Evolutionary conservation across 2,797 vertebrate species (phyloP).

Genomic region (Pelochelys cantorii): DNA sequence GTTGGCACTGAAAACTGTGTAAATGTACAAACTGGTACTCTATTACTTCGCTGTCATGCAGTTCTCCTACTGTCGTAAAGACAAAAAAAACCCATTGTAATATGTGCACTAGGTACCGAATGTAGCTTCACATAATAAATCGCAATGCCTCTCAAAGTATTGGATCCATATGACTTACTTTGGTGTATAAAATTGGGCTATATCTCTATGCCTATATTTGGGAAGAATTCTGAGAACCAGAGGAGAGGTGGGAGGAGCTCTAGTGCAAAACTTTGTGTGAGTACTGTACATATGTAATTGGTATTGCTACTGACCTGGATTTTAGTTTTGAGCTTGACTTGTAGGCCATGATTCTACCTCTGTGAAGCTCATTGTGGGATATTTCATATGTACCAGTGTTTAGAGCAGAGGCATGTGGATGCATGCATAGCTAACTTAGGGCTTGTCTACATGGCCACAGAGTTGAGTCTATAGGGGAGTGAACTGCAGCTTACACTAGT

Average conservation of each 20-base stretch:
- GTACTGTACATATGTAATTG: no score
- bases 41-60: background rate
- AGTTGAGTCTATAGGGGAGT: no score
- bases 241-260: background rate
- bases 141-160: background rate
- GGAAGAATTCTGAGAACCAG: background rate
- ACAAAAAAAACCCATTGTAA: background rate
- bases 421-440: background rate
- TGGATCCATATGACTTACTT: background rate
- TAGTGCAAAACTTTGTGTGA: background rate
- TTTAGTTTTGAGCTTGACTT: background rate
- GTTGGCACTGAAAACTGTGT: background rate
- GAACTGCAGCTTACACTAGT: no score
- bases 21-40: background rate
- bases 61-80: no score
- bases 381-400: background rate
- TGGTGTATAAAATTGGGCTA: background rate
- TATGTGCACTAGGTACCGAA: background rate
- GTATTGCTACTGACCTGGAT: background rate
- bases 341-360: background rate
- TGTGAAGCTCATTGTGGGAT: background rate
- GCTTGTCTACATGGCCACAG: no score
- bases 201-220: background rate
- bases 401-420: background rate
- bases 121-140: background rate